Conservation (phyloP, 2,113 vertebrate genomes). For the Neomonachus schauinslandi region DNA sequence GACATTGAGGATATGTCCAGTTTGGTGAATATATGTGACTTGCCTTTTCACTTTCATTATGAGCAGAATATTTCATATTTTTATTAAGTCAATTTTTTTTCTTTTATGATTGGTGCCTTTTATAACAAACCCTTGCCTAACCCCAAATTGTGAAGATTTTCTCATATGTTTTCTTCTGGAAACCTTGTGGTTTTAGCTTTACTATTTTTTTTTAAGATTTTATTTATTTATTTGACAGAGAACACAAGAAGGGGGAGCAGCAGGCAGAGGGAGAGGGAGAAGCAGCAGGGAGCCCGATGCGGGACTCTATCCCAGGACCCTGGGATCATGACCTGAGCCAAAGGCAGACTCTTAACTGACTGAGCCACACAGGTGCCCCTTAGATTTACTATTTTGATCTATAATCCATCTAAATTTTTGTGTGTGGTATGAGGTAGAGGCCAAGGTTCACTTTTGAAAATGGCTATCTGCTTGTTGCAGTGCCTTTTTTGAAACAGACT, state of each 20-base stretch:
- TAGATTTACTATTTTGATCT: background rate
- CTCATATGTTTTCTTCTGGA: background rate
- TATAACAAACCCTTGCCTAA: background rate
- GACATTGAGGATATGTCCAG: background rate
- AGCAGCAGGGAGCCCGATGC: no score
- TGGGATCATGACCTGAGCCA: no score
- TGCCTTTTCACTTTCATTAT: background rate
- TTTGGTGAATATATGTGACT: background rate
- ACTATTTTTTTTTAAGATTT: background rate
- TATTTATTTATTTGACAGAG: no score
- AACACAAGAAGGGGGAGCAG: no score
- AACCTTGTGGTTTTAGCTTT: background rate
- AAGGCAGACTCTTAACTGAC: no score
- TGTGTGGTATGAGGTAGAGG: background rate
- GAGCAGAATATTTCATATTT: background rate
- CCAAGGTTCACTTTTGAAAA: background rate
- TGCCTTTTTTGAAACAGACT: background rate
- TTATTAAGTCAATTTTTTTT: background rate
- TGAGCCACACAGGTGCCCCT: background rate
- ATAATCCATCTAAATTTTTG: background rate
- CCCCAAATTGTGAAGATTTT: background rate
- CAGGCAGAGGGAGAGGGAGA: no score
- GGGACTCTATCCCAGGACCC: no score
- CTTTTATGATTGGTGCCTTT: slow-evolving; percentile 10
- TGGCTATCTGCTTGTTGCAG: background rate